Conservation (phyloP, 2,113 vertebrate species). For the Lagopus leucura region DNA sequence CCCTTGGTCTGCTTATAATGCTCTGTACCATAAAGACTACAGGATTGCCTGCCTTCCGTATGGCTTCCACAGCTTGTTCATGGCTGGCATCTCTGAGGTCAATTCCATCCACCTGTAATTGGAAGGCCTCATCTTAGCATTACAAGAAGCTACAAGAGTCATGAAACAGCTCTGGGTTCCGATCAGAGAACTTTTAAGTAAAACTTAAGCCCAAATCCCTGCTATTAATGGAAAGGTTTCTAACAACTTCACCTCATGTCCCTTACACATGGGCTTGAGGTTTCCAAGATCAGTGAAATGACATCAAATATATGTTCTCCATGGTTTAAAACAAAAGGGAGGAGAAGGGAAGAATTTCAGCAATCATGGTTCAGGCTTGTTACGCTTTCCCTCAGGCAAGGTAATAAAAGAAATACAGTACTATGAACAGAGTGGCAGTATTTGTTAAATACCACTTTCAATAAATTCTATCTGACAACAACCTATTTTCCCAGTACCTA, state of each 20-base stretch:
- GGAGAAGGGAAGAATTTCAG: background rate
- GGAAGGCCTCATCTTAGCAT: conserved; percentile 81
- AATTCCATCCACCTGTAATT: conserved; percentile 93
- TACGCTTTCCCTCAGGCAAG: background rate
- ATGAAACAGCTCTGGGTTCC: conserved; percentile 41
- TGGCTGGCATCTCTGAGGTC: conserved; percentile 97
- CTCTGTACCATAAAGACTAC: conserved; percentile 97
- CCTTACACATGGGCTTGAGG: background rate
- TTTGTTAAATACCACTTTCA: background rate
- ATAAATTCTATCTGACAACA: background rate
- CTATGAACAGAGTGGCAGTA: background rate
- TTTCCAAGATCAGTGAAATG: background rate
- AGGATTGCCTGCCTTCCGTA: conserved; percentile 94
- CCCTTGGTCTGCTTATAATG: conserved; percentile 90
- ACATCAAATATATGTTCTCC: background rate
- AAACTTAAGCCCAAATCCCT: background rate
- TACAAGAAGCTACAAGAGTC: conserved; percentile 66
- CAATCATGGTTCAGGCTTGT: background rate
- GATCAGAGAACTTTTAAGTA: background rate
- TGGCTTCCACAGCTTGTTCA: conserved; percentile 98
- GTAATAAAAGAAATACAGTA: background rate
- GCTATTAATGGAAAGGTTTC: background rate
- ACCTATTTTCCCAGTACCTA: background rate
- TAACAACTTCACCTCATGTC: background rate
- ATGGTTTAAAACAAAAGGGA: background rate